Conservation (phyloP, 1,140 invertebrate genomes). For the Diuraphis noxia region DNA sequence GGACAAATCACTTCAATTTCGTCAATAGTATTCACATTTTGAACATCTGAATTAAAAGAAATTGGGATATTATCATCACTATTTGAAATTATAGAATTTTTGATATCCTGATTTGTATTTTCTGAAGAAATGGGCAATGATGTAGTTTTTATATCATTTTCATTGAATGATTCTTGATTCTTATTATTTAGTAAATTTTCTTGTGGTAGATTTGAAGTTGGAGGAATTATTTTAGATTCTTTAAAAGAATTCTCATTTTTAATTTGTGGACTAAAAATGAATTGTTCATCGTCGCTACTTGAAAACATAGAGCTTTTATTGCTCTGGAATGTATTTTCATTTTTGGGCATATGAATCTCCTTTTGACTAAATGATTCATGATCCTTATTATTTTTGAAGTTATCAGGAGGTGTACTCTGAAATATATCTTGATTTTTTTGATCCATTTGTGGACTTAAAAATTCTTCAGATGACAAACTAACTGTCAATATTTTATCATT, state of each 20-base stretch:
- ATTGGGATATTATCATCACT: neutral
- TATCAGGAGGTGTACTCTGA: neutral
- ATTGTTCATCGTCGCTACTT: neutral
- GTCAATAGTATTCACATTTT: neutral
- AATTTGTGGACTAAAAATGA: neutral
- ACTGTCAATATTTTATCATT: neutral
- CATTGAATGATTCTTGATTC: neutral
- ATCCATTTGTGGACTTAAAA: neutral
- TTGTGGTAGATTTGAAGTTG: neutral
- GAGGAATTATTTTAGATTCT: neutral
- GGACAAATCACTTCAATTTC: neutral
- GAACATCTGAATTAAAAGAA: neutral
- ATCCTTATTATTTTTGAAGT: neutral
- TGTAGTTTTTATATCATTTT: neutral
- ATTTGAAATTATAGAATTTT: neutral
- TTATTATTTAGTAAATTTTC: neutral
- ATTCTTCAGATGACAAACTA: slow-evolving; percentile 34
- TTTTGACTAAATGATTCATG: neutral
- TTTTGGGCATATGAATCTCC: neutral
- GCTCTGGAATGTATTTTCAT: neutral
- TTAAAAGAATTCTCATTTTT: neutral
- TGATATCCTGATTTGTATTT: neutral
- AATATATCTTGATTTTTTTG: neutral
- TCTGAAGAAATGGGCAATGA: neutral
- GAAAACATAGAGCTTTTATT: neutral